Base-by-base conservation (phyloP, 2,888 invertebrate genomes). In the Spicauda simplicius region DNA sequence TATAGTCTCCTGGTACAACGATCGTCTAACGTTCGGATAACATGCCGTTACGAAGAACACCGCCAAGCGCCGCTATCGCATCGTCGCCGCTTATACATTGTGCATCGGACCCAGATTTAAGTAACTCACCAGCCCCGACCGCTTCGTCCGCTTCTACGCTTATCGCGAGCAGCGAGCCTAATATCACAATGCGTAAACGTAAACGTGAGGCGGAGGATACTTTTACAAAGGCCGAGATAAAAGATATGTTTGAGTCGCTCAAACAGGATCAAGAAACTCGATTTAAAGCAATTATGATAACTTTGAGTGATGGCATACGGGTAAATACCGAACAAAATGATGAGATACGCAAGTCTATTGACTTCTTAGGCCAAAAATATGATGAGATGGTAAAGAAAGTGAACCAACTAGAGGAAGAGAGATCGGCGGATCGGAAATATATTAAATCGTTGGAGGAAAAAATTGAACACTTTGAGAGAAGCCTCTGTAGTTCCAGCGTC, bases 301-400 rank as follows among this genome's bases (percentile, higher is more conserved):
- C 48, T 12, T 18, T 64, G n/a, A 48, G 19, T 52, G 52, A 48
- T 6, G 64, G 64, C 48, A 64, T 64, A 25, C 41, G 41, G 11
- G 33, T 52, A 8, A 30, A 64, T 45, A 58, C 64, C n/a, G 58
- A 64, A 37, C 64, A 64, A 58, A 52, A 64, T 30, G 33, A 52
- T 16, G 20, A 8, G 7, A 64, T 64, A 37, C 10, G 48, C 30
- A 52, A 52, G 12, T 64, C 64, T 20, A 56, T 64, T 7, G 64
- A 64, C 37, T 57, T 58, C 20, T 53, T 64, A 19, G 58, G 58
- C 11, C 30, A 64, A 52, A 64, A 64, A 57, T 64, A 64, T 58
- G 58, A 64, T 16, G 64, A 64, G n/a, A 30, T 64, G 37, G 30
- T 64, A 20, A 53, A 18, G 1, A 64, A 64, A 64, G 48, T 64